Evolutionary conservation across 1,140 invertebrate genomes (phyloP).

Genomic region (Panagrolaimus sp.): DNA sequence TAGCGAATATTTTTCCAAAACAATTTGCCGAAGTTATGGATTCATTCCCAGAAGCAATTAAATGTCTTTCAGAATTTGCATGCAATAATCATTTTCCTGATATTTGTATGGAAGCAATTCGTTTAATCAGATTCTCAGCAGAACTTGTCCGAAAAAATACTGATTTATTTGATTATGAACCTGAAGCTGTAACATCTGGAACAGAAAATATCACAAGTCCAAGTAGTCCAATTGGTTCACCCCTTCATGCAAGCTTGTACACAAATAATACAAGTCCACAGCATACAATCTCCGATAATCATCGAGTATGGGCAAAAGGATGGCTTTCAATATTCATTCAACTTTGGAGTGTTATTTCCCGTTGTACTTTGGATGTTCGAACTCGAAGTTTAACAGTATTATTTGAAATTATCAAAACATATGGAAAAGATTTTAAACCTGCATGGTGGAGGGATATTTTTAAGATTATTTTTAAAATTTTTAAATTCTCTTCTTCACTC

Average conservation of each 20-base stretch:
- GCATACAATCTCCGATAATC: conserved; percentile 57
- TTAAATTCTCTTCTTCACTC: conserved; percentile 81
- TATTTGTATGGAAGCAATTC: conserved; percentile 91
- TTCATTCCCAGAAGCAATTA: conserved; percentile 98
- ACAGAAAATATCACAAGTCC: not conserved
- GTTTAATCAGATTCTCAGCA: conserved; percentile 87
- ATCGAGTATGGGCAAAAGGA: conserved; percentile 88
- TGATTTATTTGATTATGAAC: conserved; percentile 37
- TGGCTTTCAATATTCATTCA: conserved; percentile 99
- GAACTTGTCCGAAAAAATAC: conserved; percentile 78
- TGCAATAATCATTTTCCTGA: conserved; percentile 70
- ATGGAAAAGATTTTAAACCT: conserved; percentile 83
- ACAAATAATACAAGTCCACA: conserved; percentile 55
- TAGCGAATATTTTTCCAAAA: conserved; percentile 79
- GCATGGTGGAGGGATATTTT: conserved; percentile 99
- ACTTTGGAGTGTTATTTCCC: conserved; percentile 88
- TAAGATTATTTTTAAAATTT: conserved; percentile 94
- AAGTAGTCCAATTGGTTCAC: conserved; percentile 53
- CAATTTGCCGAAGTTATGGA: conserved; percentile 94
- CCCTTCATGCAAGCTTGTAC: no score
- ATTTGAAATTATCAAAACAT: conserved; percentile 96
- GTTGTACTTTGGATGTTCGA: conserved; percentile 65
- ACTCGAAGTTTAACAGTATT: conserved; percentile 67
- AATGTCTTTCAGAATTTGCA: conserved; percentile 97
- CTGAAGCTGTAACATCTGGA: not conserved